phyloP scores from a whole-genome alignment of 1,140 invertebrate species.

The Charaxes varanes region DNA sequence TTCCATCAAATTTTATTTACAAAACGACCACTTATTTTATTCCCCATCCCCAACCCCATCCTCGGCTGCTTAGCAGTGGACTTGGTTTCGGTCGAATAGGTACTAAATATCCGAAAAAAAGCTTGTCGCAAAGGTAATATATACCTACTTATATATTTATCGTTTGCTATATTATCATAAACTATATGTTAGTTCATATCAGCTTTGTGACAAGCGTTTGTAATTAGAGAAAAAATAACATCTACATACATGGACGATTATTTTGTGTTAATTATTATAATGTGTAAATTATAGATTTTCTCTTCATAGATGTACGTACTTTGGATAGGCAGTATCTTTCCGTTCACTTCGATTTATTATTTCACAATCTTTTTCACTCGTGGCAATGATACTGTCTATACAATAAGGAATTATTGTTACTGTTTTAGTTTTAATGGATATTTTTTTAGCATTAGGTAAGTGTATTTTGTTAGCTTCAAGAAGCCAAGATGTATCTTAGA shows the following conservation, averaged over 20 bases:
- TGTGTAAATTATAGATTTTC: conserved; percentile 64
- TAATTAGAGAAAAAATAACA: conserved; percentile 26
- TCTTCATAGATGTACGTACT: conserved; percentile 62
- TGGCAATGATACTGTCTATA: conserved; percentile 61
- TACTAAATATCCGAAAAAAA: conserved; percentile 44
- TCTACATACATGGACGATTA: conserved; percentile 32
- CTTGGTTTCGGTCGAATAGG: conserved; percentile 68
- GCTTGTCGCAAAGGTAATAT: conserved; percentile 68
- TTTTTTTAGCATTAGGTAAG: conserved; percentile 66
- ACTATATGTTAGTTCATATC: conserved; percentile 27
- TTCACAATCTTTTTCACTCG: conserved; percentile 14
- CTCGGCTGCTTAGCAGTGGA: conserved; percentile 68
- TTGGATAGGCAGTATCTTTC: conserved; percentile 65
- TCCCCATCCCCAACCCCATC: conserved; percentile 11
- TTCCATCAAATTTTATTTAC: no score
- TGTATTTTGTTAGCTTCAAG: conserved; percentile 72
- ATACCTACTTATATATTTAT: conserved; percentile 41
- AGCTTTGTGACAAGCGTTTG: conserved; percentile 61
- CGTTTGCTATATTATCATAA: conserved; percentile 39
- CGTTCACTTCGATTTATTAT: conserved; percentile 6
- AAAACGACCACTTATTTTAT: conserved; percentile 4
- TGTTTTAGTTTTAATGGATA: conserved; percentile 54
- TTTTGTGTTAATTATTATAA: conserved; percentile 41
- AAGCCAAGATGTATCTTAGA: conserved; percentile 73
- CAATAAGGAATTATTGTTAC: conserved; percentile 37